phyloP scores from a whole-genome alignment of 2,113 vertebrate genomes.

The Takifugu flavidus region DNA sequence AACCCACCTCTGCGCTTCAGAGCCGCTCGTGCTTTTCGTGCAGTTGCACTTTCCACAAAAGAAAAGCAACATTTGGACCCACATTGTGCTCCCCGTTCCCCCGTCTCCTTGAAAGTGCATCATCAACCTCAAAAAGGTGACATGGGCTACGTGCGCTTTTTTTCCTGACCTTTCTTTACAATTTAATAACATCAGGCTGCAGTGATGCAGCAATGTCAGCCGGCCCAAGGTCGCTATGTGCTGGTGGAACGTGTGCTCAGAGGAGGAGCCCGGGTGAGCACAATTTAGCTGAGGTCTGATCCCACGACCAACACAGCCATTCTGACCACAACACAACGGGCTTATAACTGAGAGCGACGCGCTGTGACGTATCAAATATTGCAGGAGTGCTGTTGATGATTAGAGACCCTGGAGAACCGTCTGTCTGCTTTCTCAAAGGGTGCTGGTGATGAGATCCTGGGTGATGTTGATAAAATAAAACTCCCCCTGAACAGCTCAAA shows the following conservation, averaged over 20 bases:
- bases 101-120: conserved; percentile 53
- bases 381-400: conserved; percentile 50
- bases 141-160: conserved; percentile 51
- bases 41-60: too few species aligned
- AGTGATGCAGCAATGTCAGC: conserved; percentile 62
- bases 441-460: conserved; percentile 38
- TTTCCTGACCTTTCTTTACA: conserved; percentile 58
- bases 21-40: too few species aligned
- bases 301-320: conserved; percentile 19
- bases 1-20: conserved; percentile 28
- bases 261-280: neutral
- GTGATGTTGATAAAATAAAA: conserved; percentile 54
- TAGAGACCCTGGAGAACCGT: conserved; percentile 39
- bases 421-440: conserved; percentile 6
- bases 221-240: conserved; percentile 63
- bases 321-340: conserved; percentile 37
- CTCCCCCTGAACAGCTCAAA: conserved; percentile 33
- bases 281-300: conserved; percentile 32
- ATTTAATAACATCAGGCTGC: conserved; percentile 68
- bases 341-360: conserved; percentile 51
- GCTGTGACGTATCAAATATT: conserved; percentile 39
- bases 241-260: neutral
- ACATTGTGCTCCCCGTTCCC: neutral
- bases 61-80: too few species aligned
- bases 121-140: conserved; percentile 38